These are phyloP conservation scores for Zaprionus nigranus DNA, from an alignment of 1,140 invertebrate species.

Conservation along the genomic window DNA sequence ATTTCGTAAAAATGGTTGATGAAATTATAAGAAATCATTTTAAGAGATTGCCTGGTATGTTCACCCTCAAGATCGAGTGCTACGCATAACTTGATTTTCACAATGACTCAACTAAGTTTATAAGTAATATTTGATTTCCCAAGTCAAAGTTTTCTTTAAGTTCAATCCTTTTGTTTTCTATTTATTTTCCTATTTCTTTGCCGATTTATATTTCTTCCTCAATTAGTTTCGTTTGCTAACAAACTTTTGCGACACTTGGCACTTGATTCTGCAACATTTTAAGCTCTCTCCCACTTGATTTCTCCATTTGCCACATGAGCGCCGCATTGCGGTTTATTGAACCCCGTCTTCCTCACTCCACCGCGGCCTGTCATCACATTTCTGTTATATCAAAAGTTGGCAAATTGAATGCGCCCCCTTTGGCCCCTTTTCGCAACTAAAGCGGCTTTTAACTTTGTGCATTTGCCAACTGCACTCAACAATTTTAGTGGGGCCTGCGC, in stretches of 20 bases:
- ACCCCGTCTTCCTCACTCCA: conserved; percentile 27
- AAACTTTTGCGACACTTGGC: conserved; percentile 15
- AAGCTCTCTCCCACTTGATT: conserved; percentile 36
- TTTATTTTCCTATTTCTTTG: not conserved
- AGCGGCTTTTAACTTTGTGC: conserved; percentile 45
- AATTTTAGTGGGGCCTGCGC: conserved; percentile 41
- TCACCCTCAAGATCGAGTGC: not conserved
- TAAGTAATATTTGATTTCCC: not conserved
- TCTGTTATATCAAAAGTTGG: conserved; percentile 45
- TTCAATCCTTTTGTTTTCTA: not conserved
- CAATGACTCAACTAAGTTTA: not conserved
- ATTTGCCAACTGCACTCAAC: conserved; percentile 48
- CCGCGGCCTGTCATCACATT: conserved; percentile 5
- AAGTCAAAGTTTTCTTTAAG: not conserved
- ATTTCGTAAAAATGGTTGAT: not conserved
- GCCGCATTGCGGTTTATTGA: conserved; percentile 51
- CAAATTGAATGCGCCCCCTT: conserved; percentile 41
- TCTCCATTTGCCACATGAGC: conserved; percentile 24
- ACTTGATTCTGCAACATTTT: conserved; percentile 34
- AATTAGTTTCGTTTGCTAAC: conserved; percentile 13
- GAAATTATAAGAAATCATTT: not conserved
- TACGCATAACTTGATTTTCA: not conserved
- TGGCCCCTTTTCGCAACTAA: conserved; percentile 34
- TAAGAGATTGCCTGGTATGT: not conserved
- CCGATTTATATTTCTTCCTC: not conserved